Conservation (phyloP, 2,888 invertebrate species). For the Heliconius erato region DNA sequence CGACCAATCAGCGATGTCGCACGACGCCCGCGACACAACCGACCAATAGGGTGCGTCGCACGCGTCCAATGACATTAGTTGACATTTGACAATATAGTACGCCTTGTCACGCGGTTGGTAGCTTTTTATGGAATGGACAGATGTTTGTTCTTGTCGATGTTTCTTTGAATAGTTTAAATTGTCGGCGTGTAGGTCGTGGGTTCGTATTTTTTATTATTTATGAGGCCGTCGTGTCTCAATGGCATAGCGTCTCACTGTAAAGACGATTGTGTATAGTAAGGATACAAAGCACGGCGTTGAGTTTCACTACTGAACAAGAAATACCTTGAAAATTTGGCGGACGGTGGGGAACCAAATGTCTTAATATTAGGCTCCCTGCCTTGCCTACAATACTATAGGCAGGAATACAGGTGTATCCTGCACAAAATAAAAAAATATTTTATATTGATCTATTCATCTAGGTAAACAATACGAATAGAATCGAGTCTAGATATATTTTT, state of each 20-base stretch:
- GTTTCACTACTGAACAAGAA: no score
- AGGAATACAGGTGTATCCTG: no score
- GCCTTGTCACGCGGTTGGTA: conserved; percentile 71
- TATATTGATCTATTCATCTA: no score
- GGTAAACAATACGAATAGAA: no score
- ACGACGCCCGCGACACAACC: conserved; percentile 76
- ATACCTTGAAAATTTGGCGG: no score
- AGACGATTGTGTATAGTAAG: neutral
- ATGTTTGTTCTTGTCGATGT: conserved; percentile 6
- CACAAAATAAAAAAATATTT: no score
- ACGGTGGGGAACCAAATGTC: no score
- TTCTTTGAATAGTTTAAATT: conserved; percentile 10
- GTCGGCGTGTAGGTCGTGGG: neutral
- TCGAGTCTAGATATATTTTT: no score
- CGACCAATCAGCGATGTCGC: conserved; percentile 81
- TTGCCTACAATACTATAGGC: no score
- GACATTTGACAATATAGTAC: conserved; percentile 80
- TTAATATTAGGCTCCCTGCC: no score
- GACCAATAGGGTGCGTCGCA: conserved; percentile 74
- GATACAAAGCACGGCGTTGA: no score
- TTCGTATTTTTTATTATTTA: neutral
- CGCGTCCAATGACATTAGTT: conserved; percentile 81
- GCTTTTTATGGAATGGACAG: conserved; percentile 31
- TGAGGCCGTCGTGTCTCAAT: neutral
- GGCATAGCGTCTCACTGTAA: neutral